Evolutionary conservation across 2,888 invertebrate species (phyloP).

Genomic region (Tetragnatha montana): DNA sequence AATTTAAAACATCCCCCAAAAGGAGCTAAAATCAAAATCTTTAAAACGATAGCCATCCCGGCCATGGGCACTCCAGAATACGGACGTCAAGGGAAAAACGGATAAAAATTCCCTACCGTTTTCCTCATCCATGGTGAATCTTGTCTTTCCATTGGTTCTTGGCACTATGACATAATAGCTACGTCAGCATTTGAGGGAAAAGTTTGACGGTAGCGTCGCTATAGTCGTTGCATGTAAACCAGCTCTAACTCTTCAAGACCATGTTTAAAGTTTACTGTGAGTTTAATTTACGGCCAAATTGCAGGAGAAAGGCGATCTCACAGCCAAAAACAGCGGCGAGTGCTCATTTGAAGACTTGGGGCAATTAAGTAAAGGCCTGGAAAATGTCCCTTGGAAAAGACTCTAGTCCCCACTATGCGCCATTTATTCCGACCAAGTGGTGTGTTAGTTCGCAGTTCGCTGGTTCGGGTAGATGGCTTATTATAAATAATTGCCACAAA

Average conservation of each 20-base stretch:
- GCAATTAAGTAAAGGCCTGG: neutral
- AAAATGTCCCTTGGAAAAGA: neutral
- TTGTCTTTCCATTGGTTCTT: no score
- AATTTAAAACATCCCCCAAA: no score
- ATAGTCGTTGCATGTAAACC: no score
- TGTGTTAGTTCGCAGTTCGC: neutral
- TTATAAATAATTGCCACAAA: neutral
- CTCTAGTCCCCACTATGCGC: neutral
- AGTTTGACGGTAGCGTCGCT: no score
- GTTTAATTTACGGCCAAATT: slow-evolving; percentile 22
- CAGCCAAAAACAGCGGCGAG: neutral
- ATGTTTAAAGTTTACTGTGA: neutral
- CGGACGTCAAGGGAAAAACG: no score
- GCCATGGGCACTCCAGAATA: no score
- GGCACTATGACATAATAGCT: no score
- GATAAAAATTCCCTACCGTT: no score
- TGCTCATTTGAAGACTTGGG: neutral
- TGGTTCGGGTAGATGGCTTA: neutral
- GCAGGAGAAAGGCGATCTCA: neutral
- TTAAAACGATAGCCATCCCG: no score
- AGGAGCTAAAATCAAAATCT: no score
- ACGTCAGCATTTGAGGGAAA: no score
- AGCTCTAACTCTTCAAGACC: neutral
- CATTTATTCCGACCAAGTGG: neutral
- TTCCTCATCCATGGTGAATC: no score